Conservation (phyloP, 2,113 vertebrate species). For the Caloenas nicobarica region DNA sequence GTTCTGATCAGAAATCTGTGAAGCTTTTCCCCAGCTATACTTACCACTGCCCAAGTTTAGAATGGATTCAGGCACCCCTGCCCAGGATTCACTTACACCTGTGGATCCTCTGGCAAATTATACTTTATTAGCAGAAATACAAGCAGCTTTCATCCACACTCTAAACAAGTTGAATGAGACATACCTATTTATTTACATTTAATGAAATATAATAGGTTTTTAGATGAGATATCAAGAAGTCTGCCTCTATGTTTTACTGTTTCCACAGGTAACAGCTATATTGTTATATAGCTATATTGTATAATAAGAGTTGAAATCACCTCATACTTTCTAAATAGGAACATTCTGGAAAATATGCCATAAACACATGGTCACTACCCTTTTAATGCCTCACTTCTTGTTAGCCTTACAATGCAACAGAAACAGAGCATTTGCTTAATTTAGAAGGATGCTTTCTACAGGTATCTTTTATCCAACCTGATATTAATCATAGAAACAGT, state of each 20-base stretch:
- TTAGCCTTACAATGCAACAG: neutral
- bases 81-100: neutral
- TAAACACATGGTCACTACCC: neutral
- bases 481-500: neutral
- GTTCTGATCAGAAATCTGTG: neutral
- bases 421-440: neutral
- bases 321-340: neutral
- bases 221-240: neutral
- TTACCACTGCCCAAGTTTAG: neutral
- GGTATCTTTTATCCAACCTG: neutral
- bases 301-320: neutral
- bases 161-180: neutral
- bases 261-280: neutral
- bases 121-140: neutral
- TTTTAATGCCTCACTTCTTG: neutral
- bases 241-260: neutral
- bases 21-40: neutral
- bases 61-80: neutral
- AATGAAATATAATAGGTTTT: neutral
- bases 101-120: neutral
- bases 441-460: neutral
- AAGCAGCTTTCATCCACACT: neutral
- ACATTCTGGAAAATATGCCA: neutral
- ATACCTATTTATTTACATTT: neutral
- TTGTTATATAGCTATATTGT: neutral